These are phyloP conservation scores for Dunckerocampus dactyliophorus DNA, from an alignment of 2,113 vertebrate species.

Conservation along the genomic window DNA sequence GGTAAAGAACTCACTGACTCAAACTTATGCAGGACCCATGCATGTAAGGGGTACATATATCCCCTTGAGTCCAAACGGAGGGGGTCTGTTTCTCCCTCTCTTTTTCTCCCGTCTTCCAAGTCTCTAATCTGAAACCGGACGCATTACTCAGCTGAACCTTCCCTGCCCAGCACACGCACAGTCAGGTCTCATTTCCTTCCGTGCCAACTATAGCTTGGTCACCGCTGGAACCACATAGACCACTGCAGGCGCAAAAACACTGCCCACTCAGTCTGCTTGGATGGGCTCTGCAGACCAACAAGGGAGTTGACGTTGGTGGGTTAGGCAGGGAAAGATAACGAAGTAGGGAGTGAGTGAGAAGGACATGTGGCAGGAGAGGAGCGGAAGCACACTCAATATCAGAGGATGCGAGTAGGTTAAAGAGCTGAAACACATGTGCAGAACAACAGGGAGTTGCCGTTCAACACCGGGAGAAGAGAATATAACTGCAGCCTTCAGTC, in stretches of 20 bases:
- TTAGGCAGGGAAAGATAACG: constrained; percentile 22
- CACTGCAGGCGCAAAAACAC: constrained; percentile 50
- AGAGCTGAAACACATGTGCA: constrained; percentile 38
- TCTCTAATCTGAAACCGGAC: constrained; percentile 51
- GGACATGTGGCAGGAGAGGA: neutral
- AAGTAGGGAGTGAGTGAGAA: neutral
- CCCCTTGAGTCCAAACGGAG: constrained; percentile 41
- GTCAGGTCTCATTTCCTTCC: constrained; percentile 65
- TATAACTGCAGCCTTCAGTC: constrained; percentile 56
- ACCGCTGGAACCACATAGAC: constrained; percentile 49
- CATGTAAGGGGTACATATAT: constrained; percentile 37
- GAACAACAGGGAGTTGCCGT: constrained; percentile 20
- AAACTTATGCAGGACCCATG: constrained; percentile 39
- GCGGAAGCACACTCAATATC: neutral
- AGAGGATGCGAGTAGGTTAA: constrained; percentile 36
- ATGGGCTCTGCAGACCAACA: constrained; percentile 31
- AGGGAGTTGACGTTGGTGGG: constrained; percentile 16
- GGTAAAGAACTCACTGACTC: constrained; percentile 50
- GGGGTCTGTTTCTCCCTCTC: constrained; percentile 14
- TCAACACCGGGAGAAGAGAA: constrained; percentile 35
- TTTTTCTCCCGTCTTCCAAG: constrained; percentile 30
- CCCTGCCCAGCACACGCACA: constrained; percentile 46
- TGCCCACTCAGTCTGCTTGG: constrained; percentile 52
- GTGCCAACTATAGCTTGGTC: constrained; percentile 49
- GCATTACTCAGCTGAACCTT: constrained; percentile 65